Conservation (phyloP, 2,113 vertebrate species). For the Triplophysa tibetana region DNA sequence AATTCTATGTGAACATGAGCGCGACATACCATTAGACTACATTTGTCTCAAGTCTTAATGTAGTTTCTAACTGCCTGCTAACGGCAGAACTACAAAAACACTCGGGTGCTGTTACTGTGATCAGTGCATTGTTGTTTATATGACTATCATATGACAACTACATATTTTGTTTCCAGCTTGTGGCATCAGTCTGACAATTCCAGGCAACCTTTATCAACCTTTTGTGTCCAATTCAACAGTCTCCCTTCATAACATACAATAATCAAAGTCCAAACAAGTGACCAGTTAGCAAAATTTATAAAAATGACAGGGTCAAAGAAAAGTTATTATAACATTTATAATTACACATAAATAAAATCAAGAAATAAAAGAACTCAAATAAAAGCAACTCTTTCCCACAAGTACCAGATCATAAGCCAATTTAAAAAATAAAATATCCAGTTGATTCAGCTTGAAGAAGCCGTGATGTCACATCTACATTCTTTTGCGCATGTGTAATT, state of each 20-base stretch:
- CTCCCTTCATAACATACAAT: slow-evolving; percentile 32
- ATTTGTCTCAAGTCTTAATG: slow-evolving; percentile 6
- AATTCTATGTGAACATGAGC: slow-evolving; percentile 19
- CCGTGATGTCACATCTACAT: slow-evolving; percentile 4
- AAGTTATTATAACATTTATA: slow-evolving; percentile 58
- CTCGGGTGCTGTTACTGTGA: slow-evolving; percentile 12
- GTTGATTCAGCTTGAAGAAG: slow-evolving; percentile 29
- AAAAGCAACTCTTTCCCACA: slow-evolving; percentile 40
- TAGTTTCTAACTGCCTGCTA: slow-evolving; percentile 10
- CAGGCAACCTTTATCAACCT: slow-evolving; percentile 19
- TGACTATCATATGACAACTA: slow-evolving; percentile 11
- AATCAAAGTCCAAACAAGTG: slow-evolving; percentile 56
- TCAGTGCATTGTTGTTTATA: slow-evolving; percentile 37
- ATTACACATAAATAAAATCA: slow-evolving; percentile 55
- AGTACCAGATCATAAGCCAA: neutral
- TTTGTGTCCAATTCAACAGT: slow-evolving; percentile 38
- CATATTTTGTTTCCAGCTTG: slow-evolving; percentile 1
- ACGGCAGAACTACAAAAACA: slow-evolving; percentile 17
- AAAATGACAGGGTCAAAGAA: slow-evolving; percentile 57
- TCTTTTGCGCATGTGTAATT: slow-evolving; percentile 25
- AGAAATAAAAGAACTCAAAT: slow-evolving; percentile 38
- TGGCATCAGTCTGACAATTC: slow-evolving; percentile 15
- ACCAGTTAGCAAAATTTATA: slow-evolving; percentile 61
- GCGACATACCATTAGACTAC: slow-evolving; percentile 21
- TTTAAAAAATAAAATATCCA: slow-evolving; percentile 32